Percentiles rank a stretch among this genome's conserved stretches.
Conservation (phyloP, 2,797 vertebrate species). For the Rhadinocentrus ornatus region DNA sequence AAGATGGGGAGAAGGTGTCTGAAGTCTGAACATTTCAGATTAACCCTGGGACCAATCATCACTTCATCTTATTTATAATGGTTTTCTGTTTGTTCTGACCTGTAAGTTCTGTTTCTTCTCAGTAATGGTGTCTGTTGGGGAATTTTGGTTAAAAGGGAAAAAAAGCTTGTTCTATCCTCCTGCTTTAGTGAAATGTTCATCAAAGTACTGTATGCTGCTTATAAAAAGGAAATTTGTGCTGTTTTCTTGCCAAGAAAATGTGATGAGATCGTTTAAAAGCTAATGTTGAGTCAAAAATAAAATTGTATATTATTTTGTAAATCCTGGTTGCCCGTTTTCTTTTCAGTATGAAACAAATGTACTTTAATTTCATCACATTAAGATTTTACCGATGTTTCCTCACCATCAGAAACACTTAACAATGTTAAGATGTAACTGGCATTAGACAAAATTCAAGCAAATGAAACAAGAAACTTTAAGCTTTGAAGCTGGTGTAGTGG, state of each 20-base stretch:
- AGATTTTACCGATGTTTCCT: no score
- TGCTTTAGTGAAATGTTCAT: neutral
- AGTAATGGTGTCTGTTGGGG: neutral
- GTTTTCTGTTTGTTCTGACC: neutral
- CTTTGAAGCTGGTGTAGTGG: no score
- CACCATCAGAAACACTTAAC: no score
- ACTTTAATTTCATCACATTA: no score
- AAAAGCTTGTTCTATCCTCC: no score
- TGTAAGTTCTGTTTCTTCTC: neutral
- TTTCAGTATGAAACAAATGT: neutral
- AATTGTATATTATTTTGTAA: conserved; percentile 28
- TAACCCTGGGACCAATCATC: neutral
- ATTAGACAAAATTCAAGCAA: no score
- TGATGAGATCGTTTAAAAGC: neutral
- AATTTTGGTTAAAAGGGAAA: neutral
- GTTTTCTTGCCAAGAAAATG: conserved; percentile 15
- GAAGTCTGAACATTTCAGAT: neutral
- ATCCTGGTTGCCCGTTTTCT: neutral
- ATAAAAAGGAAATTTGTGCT: neutral
- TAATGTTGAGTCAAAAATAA: conserved; percentile 12
- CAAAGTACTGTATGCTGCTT: neutral
- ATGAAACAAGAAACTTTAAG: no score
- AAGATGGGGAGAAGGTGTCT: conserved; percentile 3
- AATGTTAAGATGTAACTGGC: no score
- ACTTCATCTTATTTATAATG: neutral